These are phyloP conservation scores for Pipa parva DNA, from an alignment of 2,113 vertebrate species.

Conservation along the genomic window DNA sequence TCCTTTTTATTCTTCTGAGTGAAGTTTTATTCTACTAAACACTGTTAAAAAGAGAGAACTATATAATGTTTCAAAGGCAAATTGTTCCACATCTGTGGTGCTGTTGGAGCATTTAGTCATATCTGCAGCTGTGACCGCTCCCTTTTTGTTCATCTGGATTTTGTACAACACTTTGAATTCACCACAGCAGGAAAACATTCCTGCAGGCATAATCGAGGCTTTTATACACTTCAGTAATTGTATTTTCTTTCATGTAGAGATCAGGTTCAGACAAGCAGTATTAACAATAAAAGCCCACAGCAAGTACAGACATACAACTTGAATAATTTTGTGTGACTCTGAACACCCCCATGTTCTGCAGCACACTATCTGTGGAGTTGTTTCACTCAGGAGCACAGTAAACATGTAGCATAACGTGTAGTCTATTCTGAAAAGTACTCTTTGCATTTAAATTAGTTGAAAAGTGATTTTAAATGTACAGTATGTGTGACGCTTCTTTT, in stretches of 20 bases:
- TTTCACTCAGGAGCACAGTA: too few relatives aligned
- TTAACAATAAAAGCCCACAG: background rate
- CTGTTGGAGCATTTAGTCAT: conserved; percentile 55
- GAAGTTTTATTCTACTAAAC: conserved; percentile 34
- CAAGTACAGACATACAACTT: conserved; percentile 21
- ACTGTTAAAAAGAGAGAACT: conserved; percentile 47
- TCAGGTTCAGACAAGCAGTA: conserved; percentile 32
- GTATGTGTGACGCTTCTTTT: too few relatives aligned
- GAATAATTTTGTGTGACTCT: background rate
- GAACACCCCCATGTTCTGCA: background rate
- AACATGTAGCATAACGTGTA: too few relatives aligned
- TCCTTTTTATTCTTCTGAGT: conserved; percentile 13
- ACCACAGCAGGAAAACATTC: conserved; percentile 40
- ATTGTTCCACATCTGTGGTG: conserved; percentile 48
- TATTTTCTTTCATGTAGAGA: conserved; percentile 33
- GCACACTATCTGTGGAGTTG: too few relatives aligned
- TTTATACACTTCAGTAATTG: conserved; percentile 51
- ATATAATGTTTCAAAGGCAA: conserved; percentile 42
- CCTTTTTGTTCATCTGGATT: conserved; percentile 44
- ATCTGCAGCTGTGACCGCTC: conserved; percentile 51
- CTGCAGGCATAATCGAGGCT: conserved; percentile 37
- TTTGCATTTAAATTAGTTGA: too few relatives aligned
- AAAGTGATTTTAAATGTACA: too few relatives aligned
- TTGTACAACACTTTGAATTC: conserved; percentile 49
- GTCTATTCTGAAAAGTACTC: too few relatives aligned